Percentiles rank a stretch among this genome's conserved stretches.
Conservation (phyloP, 1,140 invertebrate genomes). For the Pteromalus puparum region DNA sequence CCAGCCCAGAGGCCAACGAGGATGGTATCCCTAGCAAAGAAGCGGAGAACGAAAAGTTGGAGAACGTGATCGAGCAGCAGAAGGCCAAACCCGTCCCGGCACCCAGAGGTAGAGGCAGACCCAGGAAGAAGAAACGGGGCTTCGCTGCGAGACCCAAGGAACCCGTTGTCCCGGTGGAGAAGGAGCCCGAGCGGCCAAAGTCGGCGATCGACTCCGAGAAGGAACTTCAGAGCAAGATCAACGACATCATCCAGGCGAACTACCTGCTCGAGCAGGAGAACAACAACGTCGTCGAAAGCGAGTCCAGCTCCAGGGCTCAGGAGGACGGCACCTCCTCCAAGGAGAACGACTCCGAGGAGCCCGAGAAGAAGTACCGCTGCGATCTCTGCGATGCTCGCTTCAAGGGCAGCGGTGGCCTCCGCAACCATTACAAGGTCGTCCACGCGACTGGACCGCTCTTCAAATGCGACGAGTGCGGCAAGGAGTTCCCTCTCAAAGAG, state of each 20-base stretch:
- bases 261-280: constrained; percentile 66
- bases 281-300: constrained; percentile 61
- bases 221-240: constrained; percentile 62
- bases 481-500: constrained; percentile 85
- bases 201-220: constrained; percentile 71
- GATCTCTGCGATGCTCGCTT: constrained; percentile 84
- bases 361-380: constrained; percentile 78
- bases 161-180: constrained; percentile 17
- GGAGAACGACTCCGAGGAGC: constrained; percentile 6
- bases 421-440: constrained; percentile 79
- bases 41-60: neutral
- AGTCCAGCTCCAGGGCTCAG: constrained; percentile 64
- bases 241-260: constrained; percentile 67
- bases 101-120: constrained; percentile 24
- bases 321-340: constrained; percentile 62
- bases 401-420: constrained; percentile 82
- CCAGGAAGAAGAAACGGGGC: constrained; percentile 19
- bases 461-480: constrained; percentile 82
- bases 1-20: constrained; percentile 8
- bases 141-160: neutral
- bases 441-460: constrained; percentile 77
- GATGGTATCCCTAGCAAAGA: neutral
- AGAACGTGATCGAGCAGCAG: neutral
- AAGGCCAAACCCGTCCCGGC: neutral
- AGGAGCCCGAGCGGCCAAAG: constrained; percentile 27